Conservation (phyloP, 2,888 invertebrate genomes). For the Ormyrus thymus region DNA sequence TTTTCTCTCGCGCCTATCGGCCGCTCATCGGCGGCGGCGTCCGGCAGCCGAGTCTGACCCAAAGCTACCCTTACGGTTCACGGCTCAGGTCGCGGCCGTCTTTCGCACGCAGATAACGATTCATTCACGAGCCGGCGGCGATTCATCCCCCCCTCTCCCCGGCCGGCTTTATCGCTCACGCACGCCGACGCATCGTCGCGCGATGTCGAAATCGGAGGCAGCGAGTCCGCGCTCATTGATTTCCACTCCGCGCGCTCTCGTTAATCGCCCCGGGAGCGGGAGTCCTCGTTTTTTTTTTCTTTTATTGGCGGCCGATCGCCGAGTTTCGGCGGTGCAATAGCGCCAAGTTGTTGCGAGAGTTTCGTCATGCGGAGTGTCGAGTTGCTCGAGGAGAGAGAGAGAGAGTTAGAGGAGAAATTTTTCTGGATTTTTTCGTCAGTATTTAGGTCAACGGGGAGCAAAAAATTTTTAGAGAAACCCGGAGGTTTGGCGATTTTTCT, state of each 20-base stretch:
- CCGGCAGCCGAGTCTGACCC: conserved; percentile 46
- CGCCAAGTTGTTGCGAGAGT: too few species aligned
- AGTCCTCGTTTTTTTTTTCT: not conserved
- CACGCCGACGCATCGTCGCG: too few species aligned
- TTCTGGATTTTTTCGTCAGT: too few species aligned
- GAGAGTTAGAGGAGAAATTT: conserved; percentile 1
- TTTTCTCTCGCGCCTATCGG: too few species aligned
- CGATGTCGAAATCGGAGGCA: too few species aligned
- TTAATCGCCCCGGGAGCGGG: conserved; percentile 31
- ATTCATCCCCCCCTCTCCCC: not conserved
- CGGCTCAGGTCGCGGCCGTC: conserved; percentile 63
- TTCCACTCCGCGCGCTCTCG: conserved; percentile 16
- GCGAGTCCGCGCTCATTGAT: conserved; percentile 17
- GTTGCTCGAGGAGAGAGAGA: conserved; percentile 1
- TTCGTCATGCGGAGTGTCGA: too few species aligned
- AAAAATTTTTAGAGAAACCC: too few species aligned
- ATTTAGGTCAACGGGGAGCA: too few species aligned
- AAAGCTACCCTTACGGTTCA: conserved; percentile 58
- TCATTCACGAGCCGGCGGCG: conserved; percentile 65
- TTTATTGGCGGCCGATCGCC: not conserved
- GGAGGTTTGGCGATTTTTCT: too few species aligned
- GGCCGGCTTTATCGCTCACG: too few species aligned
- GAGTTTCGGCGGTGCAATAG: not conserved
- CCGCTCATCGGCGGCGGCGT: conserved; percentile 6
- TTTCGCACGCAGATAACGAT: conserved; percentile 65